These are phyloP conservation scores for Pyrochroa serraticornis DNA, from an alignment of 2,888 invertebrate species.

Conservation along the genomic window DNA sequence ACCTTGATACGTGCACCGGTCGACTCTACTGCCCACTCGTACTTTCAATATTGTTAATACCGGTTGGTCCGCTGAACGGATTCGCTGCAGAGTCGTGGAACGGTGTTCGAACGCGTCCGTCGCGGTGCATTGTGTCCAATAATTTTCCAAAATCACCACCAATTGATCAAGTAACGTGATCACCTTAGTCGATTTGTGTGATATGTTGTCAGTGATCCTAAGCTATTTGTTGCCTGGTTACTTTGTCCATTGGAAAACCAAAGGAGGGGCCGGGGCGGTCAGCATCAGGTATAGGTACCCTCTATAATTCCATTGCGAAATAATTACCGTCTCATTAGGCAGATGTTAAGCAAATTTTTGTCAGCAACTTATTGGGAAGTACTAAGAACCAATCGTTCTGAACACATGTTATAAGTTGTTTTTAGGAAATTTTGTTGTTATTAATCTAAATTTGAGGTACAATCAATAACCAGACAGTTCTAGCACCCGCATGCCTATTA, in stretches of 20 bases:
- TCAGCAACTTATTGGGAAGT: not conserved
- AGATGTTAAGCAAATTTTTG: not conserved
- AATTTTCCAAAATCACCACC: not conserved
- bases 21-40: conserved; percentile 40
- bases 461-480: too few relatives aligned
- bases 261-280: not conserved
- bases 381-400: too few relatives aligned
- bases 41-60: conserved; percentile 44
- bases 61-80: conserved; percentile 34
- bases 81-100: conserved; percentile 19
- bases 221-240: conserved; percentile 33
- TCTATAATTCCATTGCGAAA: not conserved
- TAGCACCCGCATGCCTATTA: too few relatives aligned
- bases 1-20: conserved; percentile 20
- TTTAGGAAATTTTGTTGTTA: too few relatives aligned
- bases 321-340: not conserved
- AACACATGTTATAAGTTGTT: too few relatives aligned
- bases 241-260: conserved; percentile 13
- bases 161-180: not conserved
- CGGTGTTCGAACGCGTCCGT: conserved; percentile 31
- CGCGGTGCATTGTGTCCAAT: not conserved
- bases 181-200: conserved; percentile 13
- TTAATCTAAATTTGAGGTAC: too few relatives aligned
- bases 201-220: conserved; percentile 29
- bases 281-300: too few relatives aligned